These are phyloP conservation scores for Paracanthobrama guichenoti DNA, from an alignment of 2,113 vertebrate genomes.

Conservation along the genomic window DNA sequence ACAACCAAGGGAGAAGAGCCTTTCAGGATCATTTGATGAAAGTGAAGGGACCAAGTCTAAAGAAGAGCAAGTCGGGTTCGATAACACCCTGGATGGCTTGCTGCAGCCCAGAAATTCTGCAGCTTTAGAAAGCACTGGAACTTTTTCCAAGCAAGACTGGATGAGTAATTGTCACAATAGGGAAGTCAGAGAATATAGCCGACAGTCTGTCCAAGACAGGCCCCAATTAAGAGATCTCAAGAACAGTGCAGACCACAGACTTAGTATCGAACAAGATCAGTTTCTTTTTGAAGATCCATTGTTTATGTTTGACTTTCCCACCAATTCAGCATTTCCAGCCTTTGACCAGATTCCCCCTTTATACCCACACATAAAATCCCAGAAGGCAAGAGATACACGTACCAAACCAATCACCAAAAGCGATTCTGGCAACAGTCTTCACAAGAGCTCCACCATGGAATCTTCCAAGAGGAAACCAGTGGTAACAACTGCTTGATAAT, in stretches of 20 bases:
- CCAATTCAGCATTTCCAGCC: slow-evolving; percentile 50
- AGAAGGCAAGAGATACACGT: slow-evolving; percentile 70
- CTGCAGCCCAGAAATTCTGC: neutral
- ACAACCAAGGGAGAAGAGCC: slow-evolving; percentile 46
- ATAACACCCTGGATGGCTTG: slow-evolving; percentile 46
- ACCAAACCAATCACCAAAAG: slow-evolving; percentile 61
- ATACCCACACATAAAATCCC: slow-evolving; percentile 72
- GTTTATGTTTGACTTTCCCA: slow-evolving; percentile 55
- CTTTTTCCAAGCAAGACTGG: slow-evolving; percentile 14
- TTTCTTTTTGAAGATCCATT: slow-evolving; percentile 46
- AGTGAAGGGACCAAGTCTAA: slow-evolving; percentile 51
- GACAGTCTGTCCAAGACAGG: slow-evolving; percentile 25
- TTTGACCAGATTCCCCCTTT: slow-evolving; percentile 66
- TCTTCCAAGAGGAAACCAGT: slow-evolving; percentile 75
- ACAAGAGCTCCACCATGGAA: slow-evolving; percentile 70
- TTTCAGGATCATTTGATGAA: slow-evolving; percentile 47
- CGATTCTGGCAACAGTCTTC: slow-evolving; percentile 73
- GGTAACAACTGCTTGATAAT: slow-evolving; percentile 73
- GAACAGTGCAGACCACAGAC: slow-evolving; percentile 40
- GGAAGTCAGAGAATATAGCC: slow-evolving; percentile 31
- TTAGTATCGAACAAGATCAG: slow-evolving; percentile 43
- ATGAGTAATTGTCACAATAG: slow-evolving; percentile 31
- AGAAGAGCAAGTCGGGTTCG: slow-evolving; percentile 50
- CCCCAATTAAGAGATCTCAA: slow-evolving; percentile 31
- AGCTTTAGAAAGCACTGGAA: slow-evolving; percentile 1